Percentiles rank a stretch among this genome's conserved stretches.
Conservation (phyloP, 2,113 vertebrate species). For the Aix galericulata region DNA sequence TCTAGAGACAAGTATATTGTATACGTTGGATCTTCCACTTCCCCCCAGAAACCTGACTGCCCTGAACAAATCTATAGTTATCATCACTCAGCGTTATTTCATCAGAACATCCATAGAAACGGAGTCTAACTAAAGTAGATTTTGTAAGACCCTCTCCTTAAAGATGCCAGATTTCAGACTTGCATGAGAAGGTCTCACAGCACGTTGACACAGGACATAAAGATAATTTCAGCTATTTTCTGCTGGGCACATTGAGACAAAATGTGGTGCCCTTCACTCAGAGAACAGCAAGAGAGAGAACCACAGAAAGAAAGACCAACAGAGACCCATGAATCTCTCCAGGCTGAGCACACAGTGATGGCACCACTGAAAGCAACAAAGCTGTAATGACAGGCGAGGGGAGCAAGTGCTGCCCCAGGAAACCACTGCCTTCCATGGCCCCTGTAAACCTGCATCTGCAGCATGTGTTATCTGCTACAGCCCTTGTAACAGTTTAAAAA, state of each 20-base stretch:
- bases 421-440: not conserved
- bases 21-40: not conserved
- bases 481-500: not conserved
- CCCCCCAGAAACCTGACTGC: not conserved
- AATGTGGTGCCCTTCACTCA: not conserved
- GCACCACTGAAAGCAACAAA: not conserved
- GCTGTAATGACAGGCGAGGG: not conserved
- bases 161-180: not conserved
- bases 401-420: not conserved
- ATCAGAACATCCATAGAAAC: not conserved
- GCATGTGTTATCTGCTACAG: not conserved
- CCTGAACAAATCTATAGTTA: not conserved
- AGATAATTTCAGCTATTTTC: not conserved
- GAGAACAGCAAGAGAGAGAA: not conserved
- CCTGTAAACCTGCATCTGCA: not conserved
- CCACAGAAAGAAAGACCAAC: not conserved
- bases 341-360: not conserved
- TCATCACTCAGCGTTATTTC: not conserved
- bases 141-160: not conserved
- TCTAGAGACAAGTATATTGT: not conserved
- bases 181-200: not conserved
- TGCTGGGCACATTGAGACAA: not conserved
- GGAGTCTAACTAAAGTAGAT: not conserved
- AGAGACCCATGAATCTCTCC: not conserved
- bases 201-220: not conserved